Conservation (phyloP, 2,888 invertebrate species). For the Perdita meconis region DNA sequence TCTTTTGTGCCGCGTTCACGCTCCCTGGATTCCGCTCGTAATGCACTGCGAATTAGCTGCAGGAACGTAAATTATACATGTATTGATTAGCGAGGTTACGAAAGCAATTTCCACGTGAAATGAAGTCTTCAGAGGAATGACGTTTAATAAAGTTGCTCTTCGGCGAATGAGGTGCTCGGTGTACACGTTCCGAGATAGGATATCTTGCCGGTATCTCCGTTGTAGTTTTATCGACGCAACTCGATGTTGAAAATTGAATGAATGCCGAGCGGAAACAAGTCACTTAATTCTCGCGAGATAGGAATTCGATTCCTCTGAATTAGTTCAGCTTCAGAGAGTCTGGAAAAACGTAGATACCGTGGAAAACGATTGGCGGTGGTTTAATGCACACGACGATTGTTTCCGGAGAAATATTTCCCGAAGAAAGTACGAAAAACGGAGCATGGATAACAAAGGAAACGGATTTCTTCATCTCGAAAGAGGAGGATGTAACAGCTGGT, state of each 20-base stretch:
- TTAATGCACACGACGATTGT: no score
- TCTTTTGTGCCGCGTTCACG: constrained; percentile 7
- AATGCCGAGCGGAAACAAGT: no score
- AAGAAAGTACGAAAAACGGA: neutral
- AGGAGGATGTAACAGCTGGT: constrained; percentile 67
- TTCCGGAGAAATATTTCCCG: neutral
- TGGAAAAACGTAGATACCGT: no score
- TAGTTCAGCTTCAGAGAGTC: neutral
- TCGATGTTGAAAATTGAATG: neutral
- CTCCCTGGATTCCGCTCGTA: neutral
- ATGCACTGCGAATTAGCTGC: constrained; percentile 37
- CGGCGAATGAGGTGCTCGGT: neutral
- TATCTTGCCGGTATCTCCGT: neutral
- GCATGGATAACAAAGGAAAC: constrained; percentile 46
- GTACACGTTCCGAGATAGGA: neutral
- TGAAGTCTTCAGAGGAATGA: constrained; percentile 3
- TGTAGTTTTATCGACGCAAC: neutral
- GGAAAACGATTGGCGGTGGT: neutral
- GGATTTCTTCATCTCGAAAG: constrained; percentile 57
- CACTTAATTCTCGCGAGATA: no score
- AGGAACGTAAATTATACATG: constrained; percentile 15
- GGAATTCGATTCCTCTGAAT: no score
- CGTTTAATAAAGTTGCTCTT: constrained; percentile 37
- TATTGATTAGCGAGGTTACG: constrained; percentile 32
- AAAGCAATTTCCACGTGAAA: constrained; percentile 17